Evolutionary conservation across 37 sponge, comb jelly and placozoan genomes (phyloP).

Genomic region (Geodia barretti): DNA sequence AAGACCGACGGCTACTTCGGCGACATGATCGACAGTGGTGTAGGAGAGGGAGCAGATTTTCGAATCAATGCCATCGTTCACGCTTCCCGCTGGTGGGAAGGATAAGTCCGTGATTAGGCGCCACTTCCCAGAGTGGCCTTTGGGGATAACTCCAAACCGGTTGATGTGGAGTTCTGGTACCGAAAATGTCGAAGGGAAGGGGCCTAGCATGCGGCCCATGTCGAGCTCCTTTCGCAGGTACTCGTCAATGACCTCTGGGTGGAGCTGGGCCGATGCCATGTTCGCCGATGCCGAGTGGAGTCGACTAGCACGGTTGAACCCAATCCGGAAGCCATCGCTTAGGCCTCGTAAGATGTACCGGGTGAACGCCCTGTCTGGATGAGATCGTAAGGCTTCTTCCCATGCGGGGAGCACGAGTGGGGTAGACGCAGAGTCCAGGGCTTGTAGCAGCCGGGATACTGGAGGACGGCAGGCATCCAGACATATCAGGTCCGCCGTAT

Average conservation of each 20-base stretch:
- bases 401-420: neutral
- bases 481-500: neutral
- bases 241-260: conserved; percentile 12
- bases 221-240: conserved; percentile 4
- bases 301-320: neutral
- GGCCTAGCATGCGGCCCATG: conserved; percentile 7
- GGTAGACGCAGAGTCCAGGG: neutral
- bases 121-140: conserved; percentile 3
- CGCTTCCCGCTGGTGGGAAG: conserved; percentile 4
- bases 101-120: conserved; percentile 9
- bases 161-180: conserved; percentile 19
- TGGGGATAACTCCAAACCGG: conserved; percentile 7
- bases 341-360: conserved; percentile 4
- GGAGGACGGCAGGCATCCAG: neutral
- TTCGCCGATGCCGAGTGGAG: neutral
- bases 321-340: conserved; percentile 9
- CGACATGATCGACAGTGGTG: conserved; percentile 10
- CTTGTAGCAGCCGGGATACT: neutral
- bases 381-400: neutral
- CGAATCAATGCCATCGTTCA: conserved; percentile 3
- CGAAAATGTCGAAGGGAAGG: no score
- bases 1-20: neutral
- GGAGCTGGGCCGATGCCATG: conserved; percentile 1
- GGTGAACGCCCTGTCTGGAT: conserved; percentile 8
- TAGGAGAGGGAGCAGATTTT: conserved; percentile 2